Evolutionary conservation across 2,888 invertebrate species (phyloP), one percentile per base, ranked within the genome.

Genomic region (Xylocampa areola): DNA sequence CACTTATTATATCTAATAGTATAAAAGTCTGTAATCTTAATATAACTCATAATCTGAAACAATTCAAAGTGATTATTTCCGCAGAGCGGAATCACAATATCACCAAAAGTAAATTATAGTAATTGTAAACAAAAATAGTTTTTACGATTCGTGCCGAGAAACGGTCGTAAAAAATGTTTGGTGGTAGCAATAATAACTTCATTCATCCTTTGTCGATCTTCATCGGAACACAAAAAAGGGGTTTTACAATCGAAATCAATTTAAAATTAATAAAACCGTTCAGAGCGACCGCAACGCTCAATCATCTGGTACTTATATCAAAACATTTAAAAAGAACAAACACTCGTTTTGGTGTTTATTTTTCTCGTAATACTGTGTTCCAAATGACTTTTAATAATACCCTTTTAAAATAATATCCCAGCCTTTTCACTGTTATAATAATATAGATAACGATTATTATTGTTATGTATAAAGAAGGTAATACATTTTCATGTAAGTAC

Each of bases 351-450:
- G 67, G 75, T 80, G 79, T 83, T 82, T 82, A 81, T 84, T 80
- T 81, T 80, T 79, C 68, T 77, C 66, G 69, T 82, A 72, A 76
- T 76, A 72, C 52, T 66, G 59, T 73, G 72, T 75, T 77, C 70
- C 48, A 73, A 86, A 85, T 82, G 76, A 75, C 79, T 77, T 84
- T 84, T 84, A 83, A 86, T 84, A 80, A 82, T 81, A 85, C 69
- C 68, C 72, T 77, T 79, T 80, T 79, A 73, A 69, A 76, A 66
- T 54, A 70, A 76, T 74, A 70, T 74, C 40, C 69, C 77, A 51
- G 73, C 80, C 82, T 64, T 79, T 85, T 82, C 59, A 76, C 76
- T 85, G 85, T 84, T 78, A 68, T 67, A 76, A 61, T 58, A 71
- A 62, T 62, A 58, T 50, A 51, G 61, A 54, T 61, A 39, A 59